These are phyloP conservation scores for Drosophila athabasca DNA, from an alignment of 1,140 invertebrate genomes.

Conservation along the genomic window DNA sequence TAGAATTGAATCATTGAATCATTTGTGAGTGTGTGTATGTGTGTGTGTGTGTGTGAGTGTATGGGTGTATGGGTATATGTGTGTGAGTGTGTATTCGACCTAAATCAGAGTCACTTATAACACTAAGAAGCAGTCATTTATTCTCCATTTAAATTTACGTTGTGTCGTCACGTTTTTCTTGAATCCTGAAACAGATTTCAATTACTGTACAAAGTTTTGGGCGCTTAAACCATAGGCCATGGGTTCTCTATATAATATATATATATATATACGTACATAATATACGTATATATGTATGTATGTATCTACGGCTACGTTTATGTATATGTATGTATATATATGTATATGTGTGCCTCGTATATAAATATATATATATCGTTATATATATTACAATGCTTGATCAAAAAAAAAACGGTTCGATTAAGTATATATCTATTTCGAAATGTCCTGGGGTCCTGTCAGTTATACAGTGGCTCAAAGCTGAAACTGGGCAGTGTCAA, in stretches of 20 bases:
- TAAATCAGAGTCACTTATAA: slow-evolving; percentile 82
- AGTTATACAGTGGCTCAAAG: no score
- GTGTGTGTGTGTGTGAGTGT: slow-evolving; percentile 7
- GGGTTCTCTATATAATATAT: slow-evolving; percentile 32
- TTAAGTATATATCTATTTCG: slow-evolving; percentile 46
- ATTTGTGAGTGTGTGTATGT: slow-evolving; percentile 30
- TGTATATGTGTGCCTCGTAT: slow-evolving; percentile 37
- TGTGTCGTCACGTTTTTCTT: slow-evolving; percentile 71
- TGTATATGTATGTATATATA: slow-evolving; percentile 35
- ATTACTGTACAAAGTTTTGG: slow-evolving; percentile 76
- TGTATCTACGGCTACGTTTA: slow-evolving; percentile 41
- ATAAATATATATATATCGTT: slow-evolving; percentile 48
- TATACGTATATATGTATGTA: slow-evolving; percentile 30
- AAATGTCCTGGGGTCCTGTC: slow-evolving; percentile 40
- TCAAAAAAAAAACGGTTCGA: slow-evolving; percentile 38
- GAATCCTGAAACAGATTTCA: slow-evolving; percentile 82
- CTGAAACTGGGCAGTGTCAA: no score
- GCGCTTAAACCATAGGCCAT: slow-evolving; percentile 42
- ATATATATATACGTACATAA: slow-evolving; percentile 27
- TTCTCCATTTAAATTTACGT: slow-evolving; percentile 82
- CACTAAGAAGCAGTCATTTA: slow-evolving; percentile 82
- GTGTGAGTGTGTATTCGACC: slow-evolving; percentile 54
- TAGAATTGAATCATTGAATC: slow-evolving; percentile 66
- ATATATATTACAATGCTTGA: slow-evolving; percentile 46
- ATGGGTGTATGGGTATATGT: slow-evolving; percentile 1